Base-by-base conservation (phyloP, 2,797 vertebrate species). In the Lates japonicus region DNA sequence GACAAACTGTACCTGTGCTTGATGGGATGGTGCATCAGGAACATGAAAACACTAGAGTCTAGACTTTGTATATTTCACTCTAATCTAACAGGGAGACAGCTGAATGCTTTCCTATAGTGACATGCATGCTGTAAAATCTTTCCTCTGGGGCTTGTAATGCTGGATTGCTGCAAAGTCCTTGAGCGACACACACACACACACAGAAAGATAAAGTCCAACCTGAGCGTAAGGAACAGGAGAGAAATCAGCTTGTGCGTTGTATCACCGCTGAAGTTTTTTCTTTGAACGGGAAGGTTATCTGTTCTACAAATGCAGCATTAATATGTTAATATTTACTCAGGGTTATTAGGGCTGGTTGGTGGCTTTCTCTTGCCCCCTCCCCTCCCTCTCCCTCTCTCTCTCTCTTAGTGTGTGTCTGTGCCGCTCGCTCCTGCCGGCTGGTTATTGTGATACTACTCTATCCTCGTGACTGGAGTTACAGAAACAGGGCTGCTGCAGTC, bases 401-500 rank as follows among this genome's bases (percentile, higher is more conserved):
- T 64, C 41, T 58, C 4, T 46, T 29, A 7, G 4, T 80, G 19
- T 76, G 49, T 83, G 65, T 79, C 77, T 76, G 61, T 76, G 82
- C 41, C 54, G 63, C 82, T 85, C 59, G 73, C 79, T 88, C 88
- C 86, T 88, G 82, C 86, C 63, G 90, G 92, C 86, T 88, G 91
- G 78, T 83, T 83, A 72, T 90, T 94, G 92, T 95, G 96, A 95
- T 92, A 94, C 92, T 96, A 95, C 95, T 95, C 94, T 86, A 73
- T 95, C 91, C 95, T 95, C 95, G 94, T 96, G 95, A 96, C 95
- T 87, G 84, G 92, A 93, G 94, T 94, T 95, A 93, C 87, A 92
- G 93, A 94, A 29, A 92, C 90, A 85, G 84, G 66, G 87, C 85
- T 93, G 91, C 95, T 95, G 94, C 96, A 95, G 97, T 97, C 97